These are phyloP conservation scores for Microtus montanus DNA, from an alignment of 2,113 vertebrate species.

Conservation along the genomic window DNA sequence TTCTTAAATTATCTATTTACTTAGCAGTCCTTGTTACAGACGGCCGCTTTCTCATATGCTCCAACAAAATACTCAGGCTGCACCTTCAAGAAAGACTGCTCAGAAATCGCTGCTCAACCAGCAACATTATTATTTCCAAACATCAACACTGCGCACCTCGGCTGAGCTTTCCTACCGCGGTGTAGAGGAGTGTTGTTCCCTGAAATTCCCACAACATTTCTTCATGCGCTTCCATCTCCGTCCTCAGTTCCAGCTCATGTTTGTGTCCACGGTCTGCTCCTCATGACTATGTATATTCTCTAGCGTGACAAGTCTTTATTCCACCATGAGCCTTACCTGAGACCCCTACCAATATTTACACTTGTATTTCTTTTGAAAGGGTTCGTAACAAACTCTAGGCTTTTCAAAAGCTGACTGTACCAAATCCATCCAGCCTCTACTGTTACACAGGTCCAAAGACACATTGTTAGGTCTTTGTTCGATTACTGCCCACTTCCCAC, in stretches of 20 bases:
- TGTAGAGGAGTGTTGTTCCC: rapidly evolving
- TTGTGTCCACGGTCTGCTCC: background rate
- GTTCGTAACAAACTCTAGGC: background rate
- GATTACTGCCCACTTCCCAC: background rate
- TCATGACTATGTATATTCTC: background rate
- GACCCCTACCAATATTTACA: background rate
- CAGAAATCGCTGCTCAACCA: background rate
- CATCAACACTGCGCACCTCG: background rate
- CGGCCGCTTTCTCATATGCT: background rate
- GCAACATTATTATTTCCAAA: background rate
- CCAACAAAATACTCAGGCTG: background rate
- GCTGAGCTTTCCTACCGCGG: background rate
- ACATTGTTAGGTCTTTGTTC: background rate
- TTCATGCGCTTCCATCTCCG: background rate
- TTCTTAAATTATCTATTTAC: background rate
- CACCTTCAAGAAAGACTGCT: background rate
- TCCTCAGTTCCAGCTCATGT: background rate
- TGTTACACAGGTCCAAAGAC: background rate
- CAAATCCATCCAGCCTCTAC: background rate
- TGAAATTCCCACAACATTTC: background rate
- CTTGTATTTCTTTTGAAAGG: background rate
- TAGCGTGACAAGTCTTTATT: background rate
- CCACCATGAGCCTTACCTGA: background rate
- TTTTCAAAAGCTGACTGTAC: background rate
- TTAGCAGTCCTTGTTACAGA: background rate